phyloP scores from a whole-genome alignment of 2,888 invertebrate species.

The Ecliptopera silaceata region DNA sequence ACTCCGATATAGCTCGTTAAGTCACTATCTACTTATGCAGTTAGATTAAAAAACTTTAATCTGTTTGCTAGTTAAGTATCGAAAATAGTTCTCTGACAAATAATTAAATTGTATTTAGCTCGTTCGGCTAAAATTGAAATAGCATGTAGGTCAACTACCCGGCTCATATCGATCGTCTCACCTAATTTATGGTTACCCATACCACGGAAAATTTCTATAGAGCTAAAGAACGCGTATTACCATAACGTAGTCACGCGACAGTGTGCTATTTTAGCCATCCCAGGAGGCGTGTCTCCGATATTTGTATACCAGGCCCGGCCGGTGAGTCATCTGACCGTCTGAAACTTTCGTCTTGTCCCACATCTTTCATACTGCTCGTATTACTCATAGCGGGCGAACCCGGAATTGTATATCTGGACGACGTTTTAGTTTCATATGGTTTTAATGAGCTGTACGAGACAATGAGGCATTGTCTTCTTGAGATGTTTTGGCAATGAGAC shows the following conservation, averaged over 20 bases:
- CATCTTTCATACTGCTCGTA: slow-evolving; percentile 71
- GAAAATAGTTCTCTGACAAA: not conserved
- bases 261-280: slow-evolving; percentile 73
- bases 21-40: not conserved
- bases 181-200: slow-evolving; percentile 36
- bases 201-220: slow-evolving; percentile 44
- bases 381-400: slow-evolving; percentile 77
- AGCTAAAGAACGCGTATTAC: slow-evolving; percentile 56
- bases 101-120: not conserved
- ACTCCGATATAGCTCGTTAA: slow-evolving; percentile 16
- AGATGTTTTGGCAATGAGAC: slow-evolving; percentile 26
- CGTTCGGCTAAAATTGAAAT: not conserved
- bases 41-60: slow-evolving; percentile 1
- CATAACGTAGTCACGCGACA: slow-evolving; percentile 74
- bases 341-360: slow-evolving; percentile 78
- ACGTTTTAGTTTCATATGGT: slow-evolving; percentile 31
- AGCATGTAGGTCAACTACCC: slow-evolving; percentile 24
- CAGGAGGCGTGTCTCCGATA: slow-evolving; percentile 81
- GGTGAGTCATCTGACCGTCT: slow-evolving; percentile 76
- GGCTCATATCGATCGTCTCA: slow-evolving; percentile 42
- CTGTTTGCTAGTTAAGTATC: not conserved
- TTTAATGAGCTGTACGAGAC: slow-evolving; percentile 32
- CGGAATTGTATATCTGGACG: slow-evolving; percentile 64
- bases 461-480: slow-evolving; percentile 33
- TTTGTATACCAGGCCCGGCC: slow-evolving; percentile 69